These are phyloP conservation scores for Drosophila histrio DNA, from an alignment of 2,888 invertebrate genomes.

Conservation along the genomic window DNA sequence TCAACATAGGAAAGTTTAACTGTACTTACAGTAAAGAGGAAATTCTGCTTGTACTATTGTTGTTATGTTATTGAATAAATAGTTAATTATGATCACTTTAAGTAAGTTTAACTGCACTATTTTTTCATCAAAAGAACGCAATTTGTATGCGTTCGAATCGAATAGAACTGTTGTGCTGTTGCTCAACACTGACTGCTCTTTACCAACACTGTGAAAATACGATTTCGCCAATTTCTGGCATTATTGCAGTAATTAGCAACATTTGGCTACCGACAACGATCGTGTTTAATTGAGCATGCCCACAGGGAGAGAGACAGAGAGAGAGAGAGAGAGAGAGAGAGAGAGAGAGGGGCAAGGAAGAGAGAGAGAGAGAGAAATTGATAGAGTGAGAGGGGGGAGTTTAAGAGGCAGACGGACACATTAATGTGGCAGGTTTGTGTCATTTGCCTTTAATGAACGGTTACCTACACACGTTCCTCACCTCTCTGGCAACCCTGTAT, in stretches of 20 bases:
- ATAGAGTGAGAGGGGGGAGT: background rate
- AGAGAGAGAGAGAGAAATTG: slow-evolving; percentile 1
- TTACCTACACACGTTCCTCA: slow-evolving; percentile 33
- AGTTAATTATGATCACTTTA: background rate
- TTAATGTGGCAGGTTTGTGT: slow-evolving; percentile 51
- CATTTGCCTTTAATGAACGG: slow-evolving; percentile 73
- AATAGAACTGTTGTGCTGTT: background rate
- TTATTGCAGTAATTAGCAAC: slow-evolving; percentile 66
- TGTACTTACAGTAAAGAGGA: no score
- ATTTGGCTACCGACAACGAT: slow-evolving; percentile 70
- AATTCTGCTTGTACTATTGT: no score
- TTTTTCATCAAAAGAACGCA: background rate
- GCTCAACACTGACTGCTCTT: slow-evolving; percentile 7
- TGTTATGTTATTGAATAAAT: background rate
- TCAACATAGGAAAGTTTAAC: no score
- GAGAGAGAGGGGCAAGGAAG: background rate
- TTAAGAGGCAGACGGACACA: slow-evolving; percentile 1
- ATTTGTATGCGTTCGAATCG: no score
- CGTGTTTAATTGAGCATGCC: slow-evolving; percentile 81
- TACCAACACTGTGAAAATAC: slow-evolving; percentile 8
- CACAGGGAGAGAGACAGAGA: slow-evolving; percentile 10
- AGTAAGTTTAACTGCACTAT: no score
- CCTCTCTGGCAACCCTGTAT: background rate
- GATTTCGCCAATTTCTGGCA: slow-evolving; percentile 45
- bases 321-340: background rate